Evolutionary conservation across 2,113 vertebrate genomes (phyloP), one percentile per base, ranked within the genome.

Genomic region (Lynx canadensis): DNA sequence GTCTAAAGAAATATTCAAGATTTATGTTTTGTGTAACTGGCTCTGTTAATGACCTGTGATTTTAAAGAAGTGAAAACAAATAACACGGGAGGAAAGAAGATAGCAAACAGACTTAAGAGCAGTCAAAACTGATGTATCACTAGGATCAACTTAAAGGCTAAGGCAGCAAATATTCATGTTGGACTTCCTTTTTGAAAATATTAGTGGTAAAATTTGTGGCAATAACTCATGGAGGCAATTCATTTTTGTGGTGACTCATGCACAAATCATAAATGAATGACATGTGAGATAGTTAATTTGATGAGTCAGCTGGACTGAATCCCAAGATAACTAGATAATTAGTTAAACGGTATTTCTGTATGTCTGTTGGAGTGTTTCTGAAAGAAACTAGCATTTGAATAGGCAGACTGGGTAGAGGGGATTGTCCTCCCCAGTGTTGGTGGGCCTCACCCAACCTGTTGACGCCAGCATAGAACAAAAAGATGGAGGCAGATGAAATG

Each of bases 61-160:
- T 93, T 88, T 95, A 57, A 81, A 68, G 21, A 79, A 89, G 41
- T 27, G 4, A 66, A 89, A 89, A 83, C 69, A 69, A 92, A 89
- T 41, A 80, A 31, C 4, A 7, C 36, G 2, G 27, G 29, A 38
- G 4, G 10, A 8, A 55, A 85, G 18, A 85, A 83, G 69, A 18
- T 31, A 82, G 31, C 38, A 96, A 63, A 63, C 8, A 82, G 0
- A 76, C 11, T 36, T 57, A 15, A 48, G 33, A 82, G 14, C 27
- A 96, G 18, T 80, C 3, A 3, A 97, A 66, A 80, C 1, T 89
- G 57, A 96, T 27, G 0, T 16, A 78, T 68, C 31, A 57, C 2
- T 6, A 76, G 12, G 45, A 86, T 82, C 12, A 66, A 14, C 14
- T 86, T 76, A 74, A 38, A 74, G 31, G 25, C 48, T 55, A 86